Conservation (phyloP, 2,113 vertebrate species). For the Gavia stellata region DNA sequence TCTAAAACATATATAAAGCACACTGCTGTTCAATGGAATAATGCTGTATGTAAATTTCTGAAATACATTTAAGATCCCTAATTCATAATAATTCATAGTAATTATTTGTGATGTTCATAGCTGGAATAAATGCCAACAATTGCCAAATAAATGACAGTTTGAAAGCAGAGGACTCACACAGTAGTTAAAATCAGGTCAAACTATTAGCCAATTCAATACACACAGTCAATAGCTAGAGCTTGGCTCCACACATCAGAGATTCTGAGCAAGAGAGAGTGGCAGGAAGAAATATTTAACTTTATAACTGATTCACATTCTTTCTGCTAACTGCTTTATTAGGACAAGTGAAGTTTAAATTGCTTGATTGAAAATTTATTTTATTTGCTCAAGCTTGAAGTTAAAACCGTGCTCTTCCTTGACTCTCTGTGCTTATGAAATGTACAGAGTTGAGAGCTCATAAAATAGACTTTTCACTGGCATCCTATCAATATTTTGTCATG, state of each 20-base stretch:
- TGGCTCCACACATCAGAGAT: neutral
- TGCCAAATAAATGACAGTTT: neutral
- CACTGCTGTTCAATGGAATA: neutral
- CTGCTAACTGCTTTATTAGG: slow-evolving; percentile 34
- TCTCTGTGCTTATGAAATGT: neutral
- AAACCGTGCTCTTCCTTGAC: neutral
- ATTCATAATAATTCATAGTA: neutral
- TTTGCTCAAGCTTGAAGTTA: slow-evolving; percentile 36
- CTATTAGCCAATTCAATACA: neutral
- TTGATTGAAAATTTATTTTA: slow-evolving; percentile 63
- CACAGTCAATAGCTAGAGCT: neutral
- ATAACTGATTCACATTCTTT: slow-evolving; percentile 19
- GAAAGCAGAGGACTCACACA: neutral
- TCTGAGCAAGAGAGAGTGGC: neutral
- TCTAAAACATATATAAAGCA: neutral
- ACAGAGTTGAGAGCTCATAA: slow-evolving; percentile 13
- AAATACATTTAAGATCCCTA: neutral
- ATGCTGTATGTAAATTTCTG: neutral
- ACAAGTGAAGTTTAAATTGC: slow-evolving; percentile 47
- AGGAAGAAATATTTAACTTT: slow-evolving; percentile 29
- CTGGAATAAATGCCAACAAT: neutral
- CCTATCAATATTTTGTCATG: slow-evolving; percentile 28
- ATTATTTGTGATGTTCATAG: neutral
- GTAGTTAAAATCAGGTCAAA: neutral
- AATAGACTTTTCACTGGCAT: slow-evolving; percentile 43